phyloP scores from a whole-genome alignment of 2,888 invertebrate species.

The Amphipyra tragopoginis region DNA sequence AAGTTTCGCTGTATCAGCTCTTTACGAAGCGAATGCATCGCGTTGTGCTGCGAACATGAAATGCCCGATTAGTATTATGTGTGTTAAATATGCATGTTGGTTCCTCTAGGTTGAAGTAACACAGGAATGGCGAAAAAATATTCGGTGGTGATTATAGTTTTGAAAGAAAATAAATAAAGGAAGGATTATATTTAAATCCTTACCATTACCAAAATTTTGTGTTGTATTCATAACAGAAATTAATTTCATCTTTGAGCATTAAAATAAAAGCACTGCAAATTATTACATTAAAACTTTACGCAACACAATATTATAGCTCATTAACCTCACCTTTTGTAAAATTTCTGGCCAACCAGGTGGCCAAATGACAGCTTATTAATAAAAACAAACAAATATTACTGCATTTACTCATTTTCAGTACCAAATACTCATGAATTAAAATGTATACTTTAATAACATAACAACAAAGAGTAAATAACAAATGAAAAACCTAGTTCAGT shows the following conservation, averaged over 20 bases:
- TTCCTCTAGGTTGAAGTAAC: conserved; percentile 15
- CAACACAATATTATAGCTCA: too few relatives aligned
- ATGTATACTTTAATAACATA: conserved; percentile 6
- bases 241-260: too few relatives aligned
- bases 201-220: too few relatives aligned
- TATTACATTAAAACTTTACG: neutral
- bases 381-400: too few relatives aligned
- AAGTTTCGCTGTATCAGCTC: conserved; percentile 59
- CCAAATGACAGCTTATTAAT: too few relatives aligned
- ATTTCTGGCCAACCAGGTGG: neutral
- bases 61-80: conserved; percentile 27
- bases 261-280: neutral
- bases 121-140: neutral
- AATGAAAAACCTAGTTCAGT: conserved; percentile 38
- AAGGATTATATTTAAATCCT: too few relatives aligned
- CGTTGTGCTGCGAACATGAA: conserved; percentile 34
- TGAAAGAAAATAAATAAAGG: too few relatives aligned
- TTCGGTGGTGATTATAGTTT: too few relatives aligned
- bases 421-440: conserved; percentile 1
- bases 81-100: conserved; percentile 40
- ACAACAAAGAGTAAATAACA: conserved; percentile 15
- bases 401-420: too few relatives aligned
- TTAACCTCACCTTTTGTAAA: too few relatives aligned
- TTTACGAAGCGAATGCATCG: conserved; percentile 47
- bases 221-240: too few relatives aligned